Evolutionary conservation across 2,113 vertebrate genomes (phyloP).

Genomic region (Chlamydotis undulata): DNA sequence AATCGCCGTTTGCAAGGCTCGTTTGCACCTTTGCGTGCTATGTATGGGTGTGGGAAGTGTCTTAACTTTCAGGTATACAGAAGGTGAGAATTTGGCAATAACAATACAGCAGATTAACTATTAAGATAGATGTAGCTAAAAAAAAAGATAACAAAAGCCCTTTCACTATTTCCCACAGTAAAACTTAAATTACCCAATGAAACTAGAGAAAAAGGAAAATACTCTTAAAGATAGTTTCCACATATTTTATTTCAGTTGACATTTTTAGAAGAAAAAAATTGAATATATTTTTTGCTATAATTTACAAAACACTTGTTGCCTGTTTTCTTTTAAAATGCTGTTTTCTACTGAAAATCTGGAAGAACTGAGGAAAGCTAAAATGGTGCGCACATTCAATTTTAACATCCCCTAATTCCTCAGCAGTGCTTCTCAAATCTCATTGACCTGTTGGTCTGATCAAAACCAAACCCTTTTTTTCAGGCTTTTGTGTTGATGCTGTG

Average conservation of each 20-base stretch:
- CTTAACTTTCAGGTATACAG: background rate
- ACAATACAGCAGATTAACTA: background rate
- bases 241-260: background rate
- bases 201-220: background rate
- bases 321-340: background rate
- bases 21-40: background rate
- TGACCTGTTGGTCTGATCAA: background rate
- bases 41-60: background rate
- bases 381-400: rapidly evolving
- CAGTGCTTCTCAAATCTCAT: background rate
- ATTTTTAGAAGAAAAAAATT: background rate
- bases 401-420: background rate
- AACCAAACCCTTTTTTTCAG: background rate
- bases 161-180: background rate
- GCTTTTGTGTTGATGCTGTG: background rate
- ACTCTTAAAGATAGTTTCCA: background rate
- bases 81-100: background rate
- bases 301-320: rapidly evolving
- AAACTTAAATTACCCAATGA: background rate
- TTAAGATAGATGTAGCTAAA: background rate
- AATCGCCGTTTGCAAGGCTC: background rate
- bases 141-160: background rate
- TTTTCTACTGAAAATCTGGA: background rate
- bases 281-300: background rate
- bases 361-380: background rate